Conservation (phyloP, 2,888 invertebrate species). For the Calephelis perditalis region DNA sequence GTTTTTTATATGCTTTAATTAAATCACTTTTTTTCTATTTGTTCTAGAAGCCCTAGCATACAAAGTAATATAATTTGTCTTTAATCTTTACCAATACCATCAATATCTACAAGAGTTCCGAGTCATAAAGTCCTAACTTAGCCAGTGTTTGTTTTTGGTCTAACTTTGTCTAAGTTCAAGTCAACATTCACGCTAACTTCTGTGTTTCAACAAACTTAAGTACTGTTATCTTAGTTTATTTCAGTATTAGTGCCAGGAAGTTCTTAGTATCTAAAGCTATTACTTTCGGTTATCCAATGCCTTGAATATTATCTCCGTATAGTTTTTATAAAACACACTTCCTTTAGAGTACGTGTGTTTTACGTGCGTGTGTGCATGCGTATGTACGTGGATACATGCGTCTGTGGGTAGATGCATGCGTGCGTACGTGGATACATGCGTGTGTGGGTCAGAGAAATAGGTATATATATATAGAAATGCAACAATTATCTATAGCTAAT, state of each 20-base stretch:
- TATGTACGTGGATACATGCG: background rate
- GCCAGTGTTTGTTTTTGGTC: constrained; percentile 9
- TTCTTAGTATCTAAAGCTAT: background rate
- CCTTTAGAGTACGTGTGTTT: background rate
- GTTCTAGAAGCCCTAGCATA: too few relatives aligned
- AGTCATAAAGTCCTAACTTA: constrained; percentile 7
- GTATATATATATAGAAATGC: too few relatives aligned
- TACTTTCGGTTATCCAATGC: background rate
- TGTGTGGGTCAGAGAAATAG: too few relatives aligned
- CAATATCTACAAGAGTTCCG: background rate
- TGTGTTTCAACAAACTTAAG: constrained; percentile 9
- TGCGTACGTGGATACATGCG: too few relatives aligned
- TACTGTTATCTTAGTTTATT: constrained; percentile 10
- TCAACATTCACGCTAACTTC: constrained; percentile 25
- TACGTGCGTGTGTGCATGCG: too few relatives aligned
- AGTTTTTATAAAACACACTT: background rate
- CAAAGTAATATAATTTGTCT: background rate
- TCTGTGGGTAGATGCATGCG: too few relatives aligned
- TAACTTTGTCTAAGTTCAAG: constrained; percentile 22
- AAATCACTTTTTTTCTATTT: too few relatives aligned
- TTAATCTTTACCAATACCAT: background rate
- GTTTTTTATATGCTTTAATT: too few relatives aligned
- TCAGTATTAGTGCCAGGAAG: constrained; percentile 9
- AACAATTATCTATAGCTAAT: too few relatives aligned
- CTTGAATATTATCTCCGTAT: background rate